Percentiles rank a stretch among this genome's conserved stretches.
Conservation (phyloP, 2,113 vertebrate species). For the Chunga burmeisteri region DNA sequence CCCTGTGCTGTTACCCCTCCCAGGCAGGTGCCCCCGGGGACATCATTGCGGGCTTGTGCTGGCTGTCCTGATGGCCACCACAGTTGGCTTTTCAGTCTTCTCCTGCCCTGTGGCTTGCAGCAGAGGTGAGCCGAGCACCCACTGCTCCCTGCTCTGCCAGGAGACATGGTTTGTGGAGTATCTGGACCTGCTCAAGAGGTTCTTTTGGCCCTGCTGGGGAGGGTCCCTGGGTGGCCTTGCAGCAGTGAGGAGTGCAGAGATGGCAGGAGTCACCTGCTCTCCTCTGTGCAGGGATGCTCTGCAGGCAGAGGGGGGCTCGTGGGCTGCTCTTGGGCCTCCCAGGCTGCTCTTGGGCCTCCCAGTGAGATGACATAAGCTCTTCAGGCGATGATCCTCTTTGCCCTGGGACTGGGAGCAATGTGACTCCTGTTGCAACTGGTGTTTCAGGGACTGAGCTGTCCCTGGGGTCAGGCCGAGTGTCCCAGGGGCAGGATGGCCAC, state of each 20-base stretch:
- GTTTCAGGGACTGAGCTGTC: neutral
- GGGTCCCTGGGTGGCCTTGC: neutral
- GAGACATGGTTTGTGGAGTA: neutral
- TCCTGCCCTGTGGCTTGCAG: neutral
- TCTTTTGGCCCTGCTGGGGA: neutral
- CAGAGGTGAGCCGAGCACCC: neutral
- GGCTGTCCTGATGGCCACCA: neutral
- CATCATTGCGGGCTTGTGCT: neutral
- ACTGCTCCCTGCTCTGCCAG: neutral
- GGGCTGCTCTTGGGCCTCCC: neutral
- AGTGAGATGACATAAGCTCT: neutral
- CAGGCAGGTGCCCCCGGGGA: accelerated
- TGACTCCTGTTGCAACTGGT: neutral
- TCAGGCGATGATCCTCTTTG: neutral
- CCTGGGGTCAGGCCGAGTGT: neutral
- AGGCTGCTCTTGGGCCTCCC: neutral
- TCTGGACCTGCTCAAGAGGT: neutral
- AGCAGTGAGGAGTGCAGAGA: neutral
- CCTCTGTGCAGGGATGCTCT: neutral
- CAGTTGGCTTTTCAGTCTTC: neutral
- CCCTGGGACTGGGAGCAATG: neutral
- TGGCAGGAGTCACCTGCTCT: neutral
- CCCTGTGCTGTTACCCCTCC: neutral
- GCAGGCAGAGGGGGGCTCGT: accelerated
- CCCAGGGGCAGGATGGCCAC: accelerated